Conservation (phyloP, 1,140 invertebrate species). For the Bradysia coprophila region DNA sequence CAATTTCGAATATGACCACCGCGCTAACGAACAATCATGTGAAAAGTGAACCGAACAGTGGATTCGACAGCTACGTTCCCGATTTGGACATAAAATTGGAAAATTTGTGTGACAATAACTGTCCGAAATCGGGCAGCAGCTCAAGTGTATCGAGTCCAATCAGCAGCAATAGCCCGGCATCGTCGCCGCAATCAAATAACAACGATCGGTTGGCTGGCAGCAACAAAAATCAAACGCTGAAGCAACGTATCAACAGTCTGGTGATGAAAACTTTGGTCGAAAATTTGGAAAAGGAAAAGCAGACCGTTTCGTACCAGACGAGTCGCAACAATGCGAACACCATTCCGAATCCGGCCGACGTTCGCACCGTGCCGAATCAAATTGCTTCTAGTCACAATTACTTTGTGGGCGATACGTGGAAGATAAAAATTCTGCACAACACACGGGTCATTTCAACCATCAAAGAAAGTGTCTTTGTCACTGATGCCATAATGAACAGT, state of each 20-base stretch:
- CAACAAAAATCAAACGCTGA: conserved; percentile 50
- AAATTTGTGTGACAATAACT: conserved; percentile 22
- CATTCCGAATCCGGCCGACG: conserved; percentile 20
- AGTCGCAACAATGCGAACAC: neutral
- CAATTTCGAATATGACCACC: conserved; percentile 16
- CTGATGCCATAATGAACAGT: conserved; percentile 56
- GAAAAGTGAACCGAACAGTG: conserved; percentile 17
- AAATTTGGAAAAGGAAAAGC: conserved; percentile 67
- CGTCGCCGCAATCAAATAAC: conserved; percentile 15
- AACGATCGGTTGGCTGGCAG: conserved; percentile 21
- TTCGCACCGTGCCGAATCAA: conserved; percentile 21
- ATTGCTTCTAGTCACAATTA: conserved; percentile 24
- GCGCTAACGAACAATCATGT: conserved; percentile 6
- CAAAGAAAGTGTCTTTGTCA: conserved; percentile 54
- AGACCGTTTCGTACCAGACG: conserved; percentile 15
- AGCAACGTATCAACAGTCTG: conserved; percentile 71
- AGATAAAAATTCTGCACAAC: conserved; percentile 58
- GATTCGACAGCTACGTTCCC: conserved; percentile 21
- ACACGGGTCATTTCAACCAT: conserved; percentile 58
- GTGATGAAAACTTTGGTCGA: conserved; percentile 78
- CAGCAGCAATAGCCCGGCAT: conserved; percentile 25
- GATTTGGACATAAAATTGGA: conserved; percentile 17
- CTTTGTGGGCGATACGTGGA: conserved; percentile 52
- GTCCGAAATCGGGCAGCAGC: conserved; percentile 9
- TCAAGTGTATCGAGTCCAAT: conserved; percentile 4